Base-by-base conservation (phyloP, 2,888 invertebrate species). In the Bombylius discolor region DNA sequence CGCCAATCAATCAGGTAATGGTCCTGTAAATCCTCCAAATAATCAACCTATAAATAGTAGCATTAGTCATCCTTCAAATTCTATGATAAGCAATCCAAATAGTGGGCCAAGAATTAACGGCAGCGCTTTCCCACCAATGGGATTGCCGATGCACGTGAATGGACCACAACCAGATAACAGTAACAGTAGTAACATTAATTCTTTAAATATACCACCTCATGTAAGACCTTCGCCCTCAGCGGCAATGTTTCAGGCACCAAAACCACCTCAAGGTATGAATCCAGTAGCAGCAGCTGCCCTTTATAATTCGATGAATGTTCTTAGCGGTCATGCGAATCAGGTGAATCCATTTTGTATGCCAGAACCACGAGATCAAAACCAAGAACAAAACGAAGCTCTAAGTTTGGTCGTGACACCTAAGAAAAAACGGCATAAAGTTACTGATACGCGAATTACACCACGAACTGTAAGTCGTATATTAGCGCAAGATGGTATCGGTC, bases 401-500 rank as follows among this genome's bases (percentile, higher is more conserved):
- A 93, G 94, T 70, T 80, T 96, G 66, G 95, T 97, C 58, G 93
- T 96, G 64, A 89, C 91, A 50, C 91, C 92, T 4, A 95, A 95
- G 77, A 96, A 95, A 80, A 96, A 95, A 77, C 81, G 97, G 56
- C 95, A 96, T 70, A 97, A 97, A 87, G 91, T 95, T 67, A 96
- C 96, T 45, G 94, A 94, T 70, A 92, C 93, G 55, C 80, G 94
- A 64, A 89, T 94, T 64, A 92, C 93, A 42, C 92, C 93, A 32
- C 81, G 93, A 62, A 91, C 93, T 51, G 91, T 92, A 49, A 90
- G 89, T 71, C 80, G 92, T 62, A 85, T 92, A 63, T 76, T 92
- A 65, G 89, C 87, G 52, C 86, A 87, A 70, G 90, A 91, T 65
- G 87, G 87, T 50, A 81, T 83, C 65, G 57, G 53, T 8, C 51